Base-by-base conservation (phyloP, 2,888 invertebrate genomes). In the Eurytoma adleriae region DNA sequence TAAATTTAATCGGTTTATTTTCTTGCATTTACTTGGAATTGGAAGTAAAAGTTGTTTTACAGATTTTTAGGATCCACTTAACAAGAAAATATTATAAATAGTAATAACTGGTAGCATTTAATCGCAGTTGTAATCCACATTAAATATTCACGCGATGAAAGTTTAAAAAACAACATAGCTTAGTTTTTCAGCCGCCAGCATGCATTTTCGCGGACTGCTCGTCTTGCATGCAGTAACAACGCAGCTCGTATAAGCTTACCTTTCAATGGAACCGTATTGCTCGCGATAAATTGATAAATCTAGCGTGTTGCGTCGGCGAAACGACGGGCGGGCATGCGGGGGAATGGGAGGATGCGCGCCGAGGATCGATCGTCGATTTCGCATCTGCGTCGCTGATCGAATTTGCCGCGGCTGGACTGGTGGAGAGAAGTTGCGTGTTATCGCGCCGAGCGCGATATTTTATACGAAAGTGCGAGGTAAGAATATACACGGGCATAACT, bases 211-310 rank as follows among this genome's bases (percentile, higher is more conserved):
- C 10, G 2, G 16, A 62, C 7, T 24, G 24, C 3, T 62, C 3
- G 13, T 16, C 14, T 16, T 0, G 16, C 16, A 16, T n/a, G 14
- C 30, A 27, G 30, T 27, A 12, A 62, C 27, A 62, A 30, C 20
- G 0, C 24, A 3, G 1, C 59, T 16, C 69, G n/a, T 14, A n/a
- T 14, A 67, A 18, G 48, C 40, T 14, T 20, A 20, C 48, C 3
- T 16, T 18, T 5, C 16, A 16, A 24, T 13, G 18, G 57, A 27
- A 5, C 7, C n/a, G 40, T 18, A 20, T 14, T 24, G 10, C 30
- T 56, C 67, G 67, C 67, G 83, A 81, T 83, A 83, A 85, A 84
- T 84, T 84, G 85, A 83, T 84, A 84, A 84, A 84, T 84, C 84
- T 84, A 84, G 81, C 83, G 82, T 83, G 52, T 62, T 52, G 75